Evolutionary conservation across 2,888 invertebrate genomes (phyloP).

Genomic region (Stenichneumon culpator): DNA sequence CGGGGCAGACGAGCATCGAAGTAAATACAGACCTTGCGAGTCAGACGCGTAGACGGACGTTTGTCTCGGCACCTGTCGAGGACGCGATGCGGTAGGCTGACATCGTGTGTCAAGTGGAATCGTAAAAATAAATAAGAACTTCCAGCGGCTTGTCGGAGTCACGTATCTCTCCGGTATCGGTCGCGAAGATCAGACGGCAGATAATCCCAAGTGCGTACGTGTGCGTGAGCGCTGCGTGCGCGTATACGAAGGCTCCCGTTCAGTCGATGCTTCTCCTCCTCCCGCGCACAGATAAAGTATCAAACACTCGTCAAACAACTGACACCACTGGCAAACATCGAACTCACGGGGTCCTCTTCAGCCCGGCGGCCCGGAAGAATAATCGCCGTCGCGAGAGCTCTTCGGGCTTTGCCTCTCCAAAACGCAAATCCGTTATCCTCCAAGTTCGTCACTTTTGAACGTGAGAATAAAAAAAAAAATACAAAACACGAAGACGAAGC

Average conservation of each 20-base stretch:
- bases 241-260: background rate
- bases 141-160: background rate
- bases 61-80: slow-evolving; percentile 44
- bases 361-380: background rate
- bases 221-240: background rate
- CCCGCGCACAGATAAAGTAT: slow-evolving; percentile 28
- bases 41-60: slow-evolving; percentile 34
- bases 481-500: background rate
- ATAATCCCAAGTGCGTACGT: slow-evolving; percentile 51
- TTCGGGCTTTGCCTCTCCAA: slow-evolving; percentile 5
- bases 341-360: background rate
- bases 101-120: background rate
- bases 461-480: background rate
- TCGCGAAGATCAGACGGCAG: slow-evolving; percentile 54
- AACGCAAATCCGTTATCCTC: background rate
- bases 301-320: slow-evolving; percentile 32
- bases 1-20: slow-evolving; percentile 18
- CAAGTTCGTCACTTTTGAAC: background rate
- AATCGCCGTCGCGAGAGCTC: no score
- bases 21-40: slow-evolving; percentile 46
- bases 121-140: background rate
- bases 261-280: background rate
- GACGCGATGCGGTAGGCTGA: background rate
- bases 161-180: slow-evolving; percentile 45
- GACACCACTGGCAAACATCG: background rate